Evolutionary conservation across 1,140 invertebrate genomes (phyloP), one percentile per base, ranked within the genome.

Genomic region (Archivesica marissinica): DNA sequence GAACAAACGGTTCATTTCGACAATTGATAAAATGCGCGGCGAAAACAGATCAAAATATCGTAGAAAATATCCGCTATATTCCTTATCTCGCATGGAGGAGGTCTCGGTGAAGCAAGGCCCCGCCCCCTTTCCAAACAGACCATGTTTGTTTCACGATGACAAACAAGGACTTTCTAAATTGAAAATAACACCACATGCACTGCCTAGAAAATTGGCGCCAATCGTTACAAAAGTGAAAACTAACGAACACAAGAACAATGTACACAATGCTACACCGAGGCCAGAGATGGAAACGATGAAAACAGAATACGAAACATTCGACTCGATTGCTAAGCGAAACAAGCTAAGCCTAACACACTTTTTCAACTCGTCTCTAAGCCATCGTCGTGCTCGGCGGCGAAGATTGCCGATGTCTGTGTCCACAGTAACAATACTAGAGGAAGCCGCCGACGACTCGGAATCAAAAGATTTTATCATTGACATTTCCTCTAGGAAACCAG

Each of bases 241-340:
- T 6, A 41, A 41, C 15, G 56, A 77, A 54, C 33, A 64, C 7
- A 50, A 41, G 15, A 70, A 78, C 30, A 74, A 28, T 1, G 17
- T 47, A 2, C 25, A 50, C 25, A 7, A 74, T 3, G 64, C 47
- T 25, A 80, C 74, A 33, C 68, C 61, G 30, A 28, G 79, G 39
- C 59, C 83, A 6, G 78, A 85, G 33, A 77, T 89, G 38, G 77
- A 84, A 13, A 80, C 77, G n/a, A 86, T 86, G 72, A 89, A 87
- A 78, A 89, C 88, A 0, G 88, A 89, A 64, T 89, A 89, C 54
- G 88, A 89, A 75, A 74, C 88, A 0, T 87, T 89, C 33, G 88
- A 89, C 59, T 78, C 78, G 38, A 89, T 89, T 33, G 88, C 88
- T 15, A 84, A 80, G 33, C 25, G 88, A 25, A 89, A 89, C 56